Evolutionary conservation across 2,888 invertebrate genomes (phyloP), one percentile per base, ranked within the genome.

Genomic region (Lepidocyrtoides sp.): DNA sequence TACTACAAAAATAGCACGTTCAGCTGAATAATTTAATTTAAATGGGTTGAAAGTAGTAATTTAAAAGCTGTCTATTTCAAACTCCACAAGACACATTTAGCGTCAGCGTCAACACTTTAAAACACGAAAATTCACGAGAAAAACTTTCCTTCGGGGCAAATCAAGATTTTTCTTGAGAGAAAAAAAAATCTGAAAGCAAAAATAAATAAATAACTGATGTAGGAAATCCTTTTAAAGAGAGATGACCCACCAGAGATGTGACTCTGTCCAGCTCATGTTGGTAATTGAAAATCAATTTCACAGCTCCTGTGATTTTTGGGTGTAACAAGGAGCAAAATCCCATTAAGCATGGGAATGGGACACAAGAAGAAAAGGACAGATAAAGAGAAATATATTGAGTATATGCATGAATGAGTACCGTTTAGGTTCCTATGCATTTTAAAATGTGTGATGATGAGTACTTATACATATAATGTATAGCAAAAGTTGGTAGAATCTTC

Each of bases 201-300:
- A 54, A 32, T 79, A n/a, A n/a, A n/a, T n/a, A n/a, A n/a, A n/a
- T n/a, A n/a, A n/a, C n/a, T n/a, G n/a, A n/a, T n/a, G n/a, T n/a
- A n/a, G n/a, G n/a, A n/a, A n/a, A n/a, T n/a, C n/a, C 14, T 54
- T 79, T 20, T 54, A 0, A 32, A 79, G 57, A 79, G 51, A 51
- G 79, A 57, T 57, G 54, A 79, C 17, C 79, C 79, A 57, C 57
- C 12, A 57, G 41, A 82, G 89, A 83, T 82, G 83, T 89, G 89
- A 57, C 83, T 83, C 48, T 72, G 72, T 82, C 83, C 69, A 89
- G 89, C 83, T 89, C 83, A 83, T 75, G 83, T 83, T 26, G 81
- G 63, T 83, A 75, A 89, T 89, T 89, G 89, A 89, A 89, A 89
- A 89, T 89, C 89, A 89, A 89, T 89, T 89, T 51, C 75, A 54